Base-by-base conservation (phyloP, 2,113 vertebrate species). In the Chlamydotis undulata region DNA sequence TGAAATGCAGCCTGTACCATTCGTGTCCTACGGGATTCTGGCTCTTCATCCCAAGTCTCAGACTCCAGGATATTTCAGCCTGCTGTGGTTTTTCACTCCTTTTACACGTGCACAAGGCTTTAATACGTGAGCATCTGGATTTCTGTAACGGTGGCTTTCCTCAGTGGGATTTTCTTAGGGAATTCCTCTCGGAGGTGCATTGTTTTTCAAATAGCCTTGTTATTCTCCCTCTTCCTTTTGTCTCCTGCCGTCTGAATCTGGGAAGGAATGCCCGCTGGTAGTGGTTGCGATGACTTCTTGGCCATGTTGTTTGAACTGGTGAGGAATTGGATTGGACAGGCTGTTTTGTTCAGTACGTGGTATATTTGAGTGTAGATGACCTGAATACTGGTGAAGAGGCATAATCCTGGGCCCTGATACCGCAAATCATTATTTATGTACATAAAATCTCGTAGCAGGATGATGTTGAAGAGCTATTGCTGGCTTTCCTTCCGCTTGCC, bases 91-190 rank as follows among this genome's bases (percentile, higher is more conserved):
- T 85, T 76, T 68, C n/a, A 53, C 19, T 84, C 11, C 6, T 68
- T 33, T 57, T 71, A 29, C 28, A 18, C 18, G 6, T 1, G 2
- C 52, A 68, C 49, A 68, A 60, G 59, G 37, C 31, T 70, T 50
- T 3, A 59, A 4, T 61, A 12, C 41, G 18, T 1, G 10, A 70
- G 17, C 0, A 0, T 47, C 56, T 67, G 73, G 29, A 12, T 59
- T 92, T 88, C 64, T 63, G 19, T 71, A 75, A 52, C 49, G 70
- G 31, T 23, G 47, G 8, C 8, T 78, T 90, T 87, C 35, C 83
- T 89, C 31, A 9, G 47, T 59, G 39, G 49, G 63, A 18, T 78
- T 95, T 94, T 75, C 79, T 37, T 63, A 73, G 49, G 17, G 26
- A 89, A 75, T 90, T 94, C 13, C 35, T 75, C 39, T 23, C 23